These are phyloP conservation scores for Tachina grossa DNA, from an alignment of 2,888 invertebrate species.

Conservation along the genomic window DNA sequence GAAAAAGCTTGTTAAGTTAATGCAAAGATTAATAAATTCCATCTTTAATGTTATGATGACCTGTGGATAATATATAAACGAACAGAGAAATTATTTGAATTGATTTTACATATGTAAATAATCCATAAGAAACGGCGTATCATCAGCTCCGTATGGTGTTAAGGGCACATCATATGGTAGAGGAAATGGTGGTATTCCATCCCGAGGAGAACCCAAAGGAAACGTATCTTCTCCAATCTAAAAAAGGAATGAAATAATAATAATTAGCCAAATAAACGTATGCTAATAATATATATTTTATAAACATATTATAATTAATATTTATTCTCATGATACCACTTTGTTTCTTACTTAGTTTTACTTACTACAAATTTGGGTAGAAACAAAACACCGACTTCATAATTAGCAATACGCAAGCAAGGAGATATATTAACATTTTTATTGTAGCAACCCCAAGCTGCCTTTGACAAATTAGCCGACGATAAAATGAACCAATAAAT, in stretches of 20 bases:
- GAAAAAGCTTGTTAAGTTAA: background rate
- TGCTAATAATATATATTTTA: no score
- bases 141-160: constrained; percentile 86
- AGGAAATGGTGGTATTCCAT: constrained; percentile 84
- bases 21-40: constrained; percentile 42
- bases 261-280: no score
- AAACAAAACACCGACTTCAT: constrained; percentile 95
- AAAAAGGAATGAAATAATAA: constrained; percentile 4
- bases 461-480: constrained; percentile 97
- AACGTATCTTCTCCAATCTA: constrained; percentile 87
- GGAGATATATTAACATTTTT: constrained; percentile 85
- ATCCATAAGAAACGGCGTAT: constrained; percentile 88
- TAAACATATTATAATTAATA: no score
- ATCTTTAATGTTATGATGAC: constrained; percentile 33
- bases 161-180: constrained; percentile 93
- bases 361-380: constrained; percentile 92
- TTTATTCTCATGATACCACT: no score
- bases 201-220: constrained; percentile 82
- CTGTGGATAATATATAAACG: background rate
- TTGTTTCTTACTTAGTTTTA: background rate
- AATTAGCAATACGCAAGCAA: constrained; percentile 89
- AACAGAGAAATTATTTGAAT: background rate
- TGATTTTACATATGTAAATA: constrained; percentile 82
- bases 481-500: constrained; percentile 92
- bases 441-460: constrained; percentile 94